These are phyloP conservation scores for Phrynocephalus forsythii DNA, from an alignment of 2,797 vertebrate genomes.

Conservation along the genomic window DNA sequence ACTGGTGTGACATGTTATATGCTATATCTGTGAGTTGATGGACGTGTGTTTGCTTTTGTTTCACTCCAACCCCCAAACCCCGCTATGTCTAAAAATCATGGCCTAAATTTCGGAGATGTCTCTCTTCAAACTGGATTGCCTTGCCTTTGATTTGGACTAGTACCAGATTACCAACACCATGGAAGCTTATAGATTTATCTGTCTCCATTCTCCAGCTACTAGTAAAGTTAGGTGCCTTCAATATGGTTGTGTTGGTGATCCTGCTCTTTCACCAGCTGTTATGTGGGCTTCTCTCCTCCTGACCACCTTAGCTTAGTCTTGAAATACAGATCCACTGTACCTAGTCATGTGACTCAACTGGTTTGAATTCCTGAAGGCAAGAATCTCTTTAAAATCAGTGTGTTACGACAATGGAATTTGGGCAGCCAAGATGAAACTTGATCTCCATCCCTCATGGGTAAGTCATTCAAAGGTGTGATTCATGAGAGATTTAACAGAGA, in stretches of 20 bases:
- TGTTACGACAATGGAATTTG: slow-evolving; percentile 60
- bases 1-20: background rate
- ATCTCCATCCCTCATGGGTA: slow-evolving; percentile 59
- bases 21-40: background rate
- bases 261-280: background rate
- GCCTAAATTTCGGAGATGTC: background rate
- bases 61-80: too few relatives aligned
- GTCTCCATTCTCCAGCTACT: background rate
- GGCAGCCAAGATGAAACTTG: slow-evolving; percentile 56
- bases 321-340: slow-evolving; percentile 43
- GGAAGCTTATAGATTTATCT: background rate
- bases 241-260: background rate
- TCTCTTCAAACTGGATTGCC: background rate
- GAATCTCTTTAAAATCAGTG: slow-evolving; percentile 46
- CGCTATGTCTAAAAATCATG: background rate
- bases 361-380: slow-evolving; percentile 57
- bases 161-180: background rate
- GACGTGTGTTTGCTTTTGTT: background rate
- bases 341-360: slow-evolving; percentile 46
- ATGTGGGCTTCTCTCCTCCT: background rate
- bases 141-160: background rate
- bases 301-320: slow-evolving; percentile 58
- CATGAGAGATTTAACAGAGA: slow-evolving; percentile 46
- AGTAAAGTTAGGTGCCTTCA: background rate
- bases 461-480: slow-evolving; percentile 37